Conservation (phyloP, 2,888 invertebrate species). For the Pseudolycoriella hygida region DNA sequence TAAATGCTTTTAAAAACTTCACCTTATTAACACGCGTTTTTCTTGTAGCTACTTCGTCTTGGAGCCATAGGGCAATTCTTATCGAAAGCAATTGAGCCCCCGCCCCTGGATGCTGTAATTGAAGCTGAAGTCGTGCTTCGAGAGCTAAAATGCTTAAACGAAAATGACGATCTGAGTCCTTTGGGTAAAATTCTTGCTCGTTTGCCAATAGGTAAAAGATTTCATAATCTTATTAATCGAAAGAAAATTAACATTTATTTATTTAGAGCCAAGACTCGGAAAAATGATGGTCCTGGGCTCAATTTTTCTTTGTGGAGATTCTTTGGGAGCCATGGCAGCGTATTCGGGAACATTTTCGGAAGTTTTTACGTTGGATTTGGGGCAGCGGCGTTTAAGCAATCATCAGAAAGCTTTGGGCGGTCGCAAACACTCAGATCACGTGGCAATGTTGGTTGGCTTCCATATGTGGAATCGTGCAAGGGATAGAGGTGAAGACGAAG, state of each 20-base stretch:
- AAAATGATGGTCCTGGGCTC: slow-evolving; percentile 95
- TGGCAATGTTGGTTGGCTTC: slow-evolving; percentile 85
- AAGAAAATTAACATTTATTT: too few species aligned
- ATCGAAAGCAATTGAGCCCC: slow-evolving; percentile 67
- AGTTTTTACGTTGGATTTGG: slow-evolving; percentile 69
- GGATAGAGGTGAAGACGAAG: slow-evolving; percentile 53
- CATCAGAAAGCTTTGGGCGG: slow-evolving; percentile 81
- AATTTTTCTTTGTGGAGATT: slow-evolving; percentile 77
- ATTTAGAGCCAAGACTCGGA: slow-evolving; percentile 73
- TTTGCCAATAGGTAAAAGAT: slow-evolving; percentile 46
- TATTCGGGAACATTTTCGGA: slow-evolving; percentile 91
- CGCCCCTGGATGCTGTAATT: slow-evolving; percentile 93
- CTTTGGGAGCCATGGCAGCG: slow-evolving; percentile 85
- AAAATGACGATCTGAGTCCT: slow-evolving; percentile 75
- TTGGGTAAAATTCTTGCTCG: slow-evolving; percentile 86
- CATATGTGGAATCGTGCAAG: slow-evolving; percentile 62
- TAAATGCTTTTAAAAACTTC: background rate
- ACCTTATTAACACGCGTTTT: background rate
- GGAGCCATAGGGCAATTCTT: slow-evolving; percentile 90
- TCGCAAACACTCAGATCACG: slow-evolving; percentile 79
- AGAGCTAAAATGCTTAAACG: slow-evolving; percentile 85
- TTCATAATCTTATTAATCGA: too few species aligned
- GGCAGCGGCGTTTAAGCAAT: slow-evolving; percentile 54
- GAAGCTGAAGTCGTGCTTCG: slow-evolving; percentile 76
- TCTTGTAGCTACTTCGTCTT: slow-evolving; percentile 52